Evolutionary conservation across 2,797 vertebrate species (phyloP), one percentile per base, ranked within the genome.

Genomic region (Erpetoichthys calabaricus): DNA sequence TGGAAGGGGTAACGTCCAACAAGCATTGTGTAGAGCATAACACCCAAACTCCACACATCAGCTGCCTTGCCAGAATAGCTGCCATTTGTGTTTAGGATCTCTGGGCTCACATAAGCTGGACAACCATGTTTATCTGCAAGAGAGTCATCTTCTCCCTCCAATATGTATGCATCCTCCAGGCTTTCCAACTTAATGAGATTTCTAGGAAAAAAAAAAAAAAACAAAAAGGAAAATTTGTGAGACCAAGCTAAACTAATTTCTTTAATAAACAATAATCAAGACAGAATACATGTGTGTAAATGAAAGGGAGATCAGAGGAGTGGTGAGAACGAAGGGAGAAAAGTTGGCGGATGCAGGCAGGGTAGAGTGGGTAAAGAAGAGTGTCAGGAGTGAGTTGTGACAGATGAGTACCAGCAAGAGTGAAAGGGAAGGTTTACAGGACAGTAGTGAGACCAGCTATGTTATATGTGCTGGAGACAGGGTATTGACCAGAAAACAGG

Each of bases 21-120:
- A 9, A 99, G 80, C 87, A 99, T 99, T 71, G 96, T 99, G 63
- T 99, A 99, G 43, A 99, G 92, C 96, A 99, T 99, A 72, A 99
- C 94, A 9, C 96, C 96, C 73, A 99, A 82, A 73, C 95, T 98
- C 96, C 96, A 99, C 45, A 99, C 94, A 5, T 99, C 96, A 3
- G 96, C 96, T 1, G 96, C 96, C 73, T 97, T 97, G 72, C 96
- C 96, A 44, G 96, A 99, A 75, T 99, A 99, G 90, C 92, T 96
- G 85, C 96, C 92, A 7, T 75, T 89, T 75, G 93, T 93, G 65
- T 95, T 98, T 82, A 99, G 83, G 79, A 99, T 98, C 86, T 99
- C 96, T 0, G 96, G 96, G 74, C 96, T 99, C 69, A 98, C 96
- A 7, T 99, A 98, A 3, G 96, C 96, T 0, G 96, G 96, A 75